Conservation (phyloP, 2,113 vertebrate species). For the Anolis sagrei region DNA sequence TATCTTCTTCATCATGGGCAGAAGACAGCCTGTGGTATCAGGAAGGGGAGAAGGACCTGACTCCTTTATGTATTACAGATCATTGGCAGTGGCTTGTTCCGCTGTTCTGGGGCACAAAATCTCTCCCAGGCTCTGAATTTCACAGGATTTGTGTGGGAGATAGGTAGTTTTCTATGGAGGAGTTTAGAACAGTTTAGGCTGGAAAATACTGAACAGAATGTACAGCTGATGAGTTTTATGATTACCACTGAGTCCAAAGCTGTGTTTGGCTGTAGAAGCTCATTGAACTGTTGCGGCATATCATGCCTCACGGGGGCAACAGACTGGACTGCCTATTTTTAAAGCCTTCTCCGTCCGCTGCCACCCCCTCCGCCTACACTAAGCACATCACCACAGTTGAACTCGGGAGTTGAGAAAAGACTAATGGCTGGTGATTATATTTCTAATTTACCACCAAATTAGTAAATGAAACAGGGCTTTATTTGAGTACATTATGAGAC, state of each 20-base stretch:
- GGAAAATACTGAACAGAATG: constrained; percentile 54
- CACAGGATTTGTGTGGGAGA: constrained; percentile 44
- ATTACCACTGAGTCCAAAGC: constrained; percentile 50
- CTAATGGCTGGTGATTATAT: neutral
- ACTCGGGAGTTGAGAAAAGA: neutral
- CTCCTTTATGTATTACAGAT: neutral
- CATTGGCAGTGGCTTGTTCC: neutral
- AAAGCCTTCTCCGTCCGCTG: neutral
- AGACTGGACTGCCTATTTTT: constrained; percentile 9
- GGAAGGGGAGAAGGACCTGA: neutral
- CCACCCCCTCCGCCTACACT: neutral
- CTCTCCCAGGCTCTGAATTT: constrained; percentile 32
- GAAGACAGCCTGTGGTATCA: neutral
- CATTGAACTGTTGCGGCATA: constrained; percentile 5
- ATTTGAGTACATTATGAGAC: neutral
- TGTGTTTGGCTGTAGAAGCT: constrained; percentile 48
- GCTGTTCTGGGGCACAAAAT: neutral
- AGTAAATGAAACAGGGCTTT: constrained; percentile 22
- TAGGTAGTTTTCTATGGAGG: constrained; percentile 51
- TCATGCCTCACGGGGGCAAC: constrained; percentile 26
- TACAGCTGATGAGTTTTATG: constrained; percentile 32
- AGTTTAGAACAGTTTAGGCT: constrained; percentile 42
- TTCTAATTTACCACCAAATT: constrained; percentile 5
- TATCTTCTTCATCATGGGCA: neutral
- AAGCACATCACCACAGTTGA: neutral